phyloP scores from a whole-genome alignment of 2,113 vertebrate genomes.

The Seriola rivoliana region DNA sequence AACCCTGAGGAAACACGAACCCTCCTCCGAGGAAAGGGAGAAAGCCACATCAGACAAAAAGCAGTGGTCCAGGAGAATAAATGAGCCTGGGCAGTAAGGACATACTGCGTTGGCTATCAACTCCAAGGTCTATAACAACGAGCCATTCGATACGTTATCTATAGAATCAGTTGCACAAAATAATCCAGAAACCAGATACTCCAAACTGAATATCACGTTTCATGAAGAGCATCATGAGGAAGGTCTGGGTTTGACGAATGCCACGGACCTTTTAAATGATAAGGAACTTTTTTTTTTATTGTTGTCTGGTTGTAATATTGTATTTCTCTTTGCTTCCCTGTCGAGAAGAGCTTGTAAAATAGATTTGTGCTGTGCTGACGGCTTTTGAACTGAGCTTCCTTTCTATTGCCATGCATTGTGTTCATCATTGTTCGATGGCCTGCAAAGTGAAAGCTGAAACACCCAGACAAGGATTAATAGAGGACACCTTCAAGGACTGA shows the following conservation, averaged over 20 bases:
- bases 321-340: not conserved
- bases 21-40: slow-evolving; percentile 26
- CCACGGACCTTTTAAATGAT: not conserved
- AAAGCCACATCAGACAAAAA: slow-evolving; percentile 41
- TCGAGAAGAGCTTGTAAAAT: too few relatives aligned
- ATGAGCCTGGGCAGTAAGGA: slow-evolving; percentile 24
- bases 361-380: too few relatives aligned
- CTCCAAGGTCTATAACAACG: slow-evolving; percentile 9
- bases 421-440: slow-evolving; percentile 12
- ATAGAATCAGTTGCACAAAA: slow-evolving; percentile 35
- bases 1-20: slow-evolving; percentile 55
- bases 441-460: slow-evolving; percentile 14
- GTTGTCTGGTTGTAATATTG: not conserved
- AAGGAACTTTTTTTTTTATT: not conserved
- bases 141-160: slow-evolving; percentile 55
- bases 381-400: not conserved
- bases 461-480: not conserved
- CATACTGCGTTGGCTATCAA: slow-evolving; percentile 20
- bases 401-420: not conserved
- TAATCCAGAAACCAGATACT: slow-evolving; percentile 41
- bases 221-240: not conserved
- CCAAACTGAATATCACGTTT: slow-evolving; percentile 24
- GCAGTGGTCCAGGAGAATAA: slow-evolving; percentile 16
- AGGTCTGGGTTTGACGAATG: not conserved
- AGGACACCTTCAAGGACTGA: not conserved